These are phyloP conservation scores for Monochamus alternatus DNA, from an alignment of 2,888 invertebrate species.

Conservation along the genomic window DNA sequence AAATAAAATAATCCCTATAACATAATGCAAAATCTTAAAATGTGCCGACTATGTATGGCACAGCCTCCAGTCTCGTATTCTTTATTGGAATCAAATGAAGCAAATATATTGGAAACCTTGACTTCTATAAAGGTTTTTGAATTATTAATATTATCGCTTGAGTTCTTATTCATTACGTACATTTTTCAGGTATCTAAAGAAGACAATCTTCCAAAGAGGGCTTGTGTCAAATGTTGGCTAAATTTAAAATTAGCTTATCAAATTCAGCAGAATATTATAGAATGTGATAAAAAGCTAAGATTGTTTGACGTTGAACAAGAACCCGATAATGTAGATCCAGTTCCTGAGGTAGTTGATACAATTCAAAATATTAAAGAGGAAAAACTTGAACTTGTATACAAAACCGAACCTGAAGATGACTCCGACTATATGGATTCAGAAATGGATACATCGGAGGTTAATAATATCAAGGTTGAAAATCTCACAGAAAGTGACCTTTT, in stretches of 20 bases:
- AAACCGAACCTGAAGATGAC: slow-evolving; percentile 14
- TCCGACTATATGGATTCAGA: slow-evolving; percentile 6
- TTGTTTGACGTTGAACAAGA: slow-evolving; percentile 23
- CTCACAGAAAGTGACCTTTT: slow-evolving; percentile 22
- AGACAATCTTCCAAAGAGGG: slow-evolving; percentile 44
- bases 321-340: background rate
- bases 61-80: slow-evolving; percentile 55
- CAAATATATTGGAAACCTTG: slow-evolving; percentile 58
- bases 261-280: slow-evolving; percentile 58
- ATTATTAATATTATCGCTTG: slow-evolving; percentile 6
- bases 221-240: slow-evolving; percentile 58
- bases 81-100: slow-evolving; percentile 53
- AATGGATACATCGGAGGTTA: background rate
- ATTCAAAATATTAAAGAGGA: slow-evolving; percentile 25
- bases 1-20: background rate
- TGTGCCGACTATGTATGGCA: slow-evolving; percentile 61
- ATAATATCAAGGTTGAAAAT: slow-evolving; percentile 29
- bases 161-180: background rate
- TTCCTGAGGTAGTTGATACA: slow-evolving; percentile 7
- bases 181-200: slow-evolving; percentile 31
- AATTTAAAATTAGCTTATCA: slow-evolving; percentile 57
- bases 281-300: slow-evolving; percentile 51
- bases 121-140: slow-evolving; percentile 59
- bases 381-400: slow-evolving; percentile 14
- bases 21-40: slow-evolving; percentile 41